phyloP scores from a whole-genome alignment of 2,888 invertebrate genomes.

The Odontocolon sp. region DNA sequence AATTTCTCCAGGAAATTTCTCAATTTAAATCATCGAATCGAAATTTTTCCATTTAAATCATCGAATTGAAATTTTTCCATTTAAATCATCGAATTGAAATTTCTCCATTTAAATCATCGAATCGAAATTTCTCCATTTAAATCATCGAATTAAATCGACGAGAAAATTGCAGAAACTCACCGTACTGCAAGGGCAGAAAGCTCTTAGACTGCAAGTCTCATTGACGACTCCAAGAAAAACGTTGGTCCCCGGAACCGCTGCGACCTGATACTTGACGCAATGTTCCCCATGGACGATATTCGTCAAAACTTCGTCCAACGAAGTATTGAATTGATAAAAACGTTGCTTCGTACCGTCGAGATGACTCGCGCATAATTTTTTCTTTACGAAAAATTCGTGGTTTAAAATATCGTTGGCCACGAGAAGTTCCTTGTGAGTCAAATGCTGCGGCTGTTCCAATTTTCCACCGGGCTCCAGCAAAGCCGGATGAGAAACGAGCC shows the following conservation, averaged over 20 bases:
- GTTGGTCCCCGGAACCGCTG: conserved; percentile 92
- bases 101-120: too few species aligned
- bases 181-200: conserved; percentile 96
- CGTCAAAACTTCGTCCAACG: conserved; percentile 88
- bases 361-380: conserved; percentile 92
- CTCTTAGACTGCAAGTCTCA: conserved; percentile 91
- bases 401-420: conserved; percentile 95
- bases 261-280: conserved; percentile 92
- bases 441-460: conserved; percentile 91
- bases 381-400: conserved; percentile 91
- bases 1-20: too few species aligned
- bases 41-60: too few species aligned
- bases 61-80: too few species aligned
- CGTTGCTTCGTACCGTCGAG: conserved; percentile 92
- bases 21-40: too few species aligned
- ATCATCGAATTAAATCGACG: too few species aligned
- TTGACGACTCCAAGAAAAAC: conserved; percentile 94
- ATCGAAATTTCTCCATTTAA: too few species aligned
- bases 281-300: conserved; percentile 94
- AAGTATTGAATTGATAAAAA: conserved; percentile 92
- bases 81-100: too few species aligned
- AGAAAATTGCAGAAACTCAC: conserved; percentile 78
- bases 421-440: conserved; percentile 94
- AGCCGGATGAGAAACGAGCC: conserved; percentile 93
- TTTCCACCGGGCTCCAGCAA: conserved; percentile 86